Evolutionary conservation across 2,888 invertebrate species (phyloP).

Genomic region (Drosophila nr. fundita): DNA sequence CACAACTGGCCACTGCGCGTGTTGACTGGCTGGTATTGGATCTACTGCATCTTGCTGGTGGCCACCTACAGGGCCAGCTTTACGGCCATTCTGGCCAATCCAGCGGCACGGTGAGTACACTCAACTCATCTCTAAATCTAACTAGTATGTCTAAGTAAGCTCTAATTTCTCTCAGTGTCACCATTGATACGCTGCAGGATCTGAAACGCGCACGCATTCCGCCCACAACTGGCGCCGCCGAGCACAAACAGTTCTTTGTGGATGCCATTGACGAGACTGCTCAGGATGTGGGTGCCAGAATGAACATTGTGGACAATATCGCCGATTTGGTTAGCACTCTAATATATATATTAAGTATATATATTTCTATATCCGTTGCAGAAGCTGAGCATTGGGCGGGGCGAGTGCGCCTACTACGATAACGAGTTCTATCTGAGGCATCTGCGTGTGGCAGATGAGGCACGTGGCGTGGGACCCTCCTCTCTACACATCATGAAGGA

Average conservation of each 20-base stretch:
- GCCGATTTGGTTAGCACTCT: constrained; percentile 86
- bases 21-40: constrained; percentile 94
- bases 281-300: constrained; percentile 89
- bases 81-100: constrained; percentile 93
- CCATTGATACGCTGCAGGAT: constrained; percentile 91
- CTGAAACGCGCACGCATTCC: constrained; percentile 88
- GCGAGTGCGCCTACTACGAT: constrained; percentile 92
- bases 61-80: constrained; percentile 93
- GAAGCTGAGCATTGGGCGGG: constrained; percentile 88
- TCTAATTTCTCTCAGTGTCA: constrained; percentile 86
- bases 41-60: constrained; percentile 92
- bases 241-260: constrained; percentile 89
- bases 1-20: constrained; percentile 92
- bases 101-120: constrained; percentile 87
- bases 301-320: constrained; percentile 88
- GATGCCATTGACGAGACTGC: constrained; percentile 89
- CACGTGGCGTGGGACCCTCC: constrained; percentile 78
- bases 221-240: constrained; percentile 90
- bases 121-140: accelerated
- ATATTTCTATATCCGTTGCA: constrained; percentile 32
- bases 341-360: neutral
- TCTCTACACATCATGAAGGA: constrained; percentile 92
- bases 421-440: constrained; percentile 90
- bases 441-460: constrained; percentile 85
- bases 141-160: neutral